Base-by-base conservation (phyloP, 2,113 vertebrate genomes). In the Aix galericulata region DNA sequence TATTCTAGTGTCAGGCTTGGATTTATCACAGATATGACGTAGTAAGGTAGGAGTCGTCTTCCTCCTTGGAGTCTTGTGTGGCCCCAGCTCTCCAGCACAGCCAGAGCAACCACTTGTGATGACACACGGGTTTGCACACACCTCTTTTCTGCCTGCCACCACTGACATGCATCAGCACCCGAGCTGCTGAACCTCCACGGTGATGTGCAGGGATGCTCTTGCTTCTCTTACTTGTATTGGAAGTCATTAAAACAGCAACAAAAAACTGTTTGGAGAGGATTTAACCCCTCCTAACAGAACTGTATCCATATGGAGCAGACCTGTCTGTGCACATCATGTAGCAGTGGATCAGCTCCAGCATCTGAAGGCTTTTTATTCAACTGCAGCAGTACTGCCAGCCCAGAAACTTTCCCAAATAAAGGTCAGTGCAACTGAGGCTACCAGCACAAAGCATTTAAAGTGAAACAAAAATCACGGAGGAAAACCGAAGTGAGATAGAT, bases 151-250 rank as follows among this genome's bases (percentile, higher is more conserved):
- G 59, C 46, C 58, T 75, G 42, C 66, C 32, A 16, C 62, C 29
- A 32, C 42, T 34, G 36, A 5, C 27, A 48, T 88, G 58, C 7
- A 7, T 27, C 44, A 68, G 38, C 23, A 8, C 40, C 3, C 0
- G 4, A 34, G 46, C 26, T 53, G n/a, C 48, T 73, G 44, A 38
- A 36, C n/a, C 26, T 85, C 38, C 29, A 1, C 23, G 52, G 32
- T 14, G 36, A 11, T 9, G 50, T 50, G 21, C 64, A 42, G 18
- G 21, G 21, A 5, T 20, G 14, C 34, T 74, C 22, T n/a, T 0
- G 0, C 44, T 81, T 12, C 21, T 86, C 58, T 21, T 71, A 2
- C n/a, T 52, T 46, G 20, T 5, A 4, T 25, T 40, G 40, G 5
- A 75, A 52, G 31, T 22, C 17, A 48, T 0, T 69, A 55, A 31